phyloP scores from a whole-genome alignment of 2,797 vertebrate species.

The Anguilla pacifica region DNA sequence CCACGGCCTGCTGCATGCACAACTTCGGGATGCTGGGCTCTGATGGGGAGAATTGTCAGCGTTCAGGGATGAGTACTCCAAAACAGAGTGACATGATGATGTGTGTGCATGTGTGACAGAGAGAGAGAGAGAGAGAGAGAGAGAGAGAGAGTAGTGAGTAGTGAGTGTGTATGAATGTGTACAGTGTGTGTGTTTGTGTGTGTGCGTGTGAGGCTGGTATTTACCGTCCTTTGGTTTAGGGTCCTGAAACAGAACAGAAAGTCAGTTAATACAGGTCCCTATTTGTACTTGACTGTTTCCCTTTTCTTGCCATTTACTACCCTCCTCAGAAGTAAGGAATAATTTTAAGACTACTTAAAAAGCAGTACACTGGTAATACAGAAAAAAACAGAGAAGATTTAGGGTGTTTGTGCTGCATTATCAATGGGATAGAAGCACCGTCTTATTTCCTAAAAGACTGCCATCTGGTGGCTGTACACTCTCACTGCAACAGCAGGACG shows the following conservation, averaged over 20 bases:
- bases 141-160: neutral
- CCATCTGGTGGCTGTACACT: constrained; percentile 21
- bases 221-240: constrained; percentile 38
- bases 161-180: neutral
- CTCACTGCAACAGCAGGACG: constrained; percentile 6
- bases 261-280: neutral
- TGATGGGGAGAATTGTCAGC: constrained; percentile 31
- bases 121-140: constrained; percentile 25
- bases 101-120: constrained; percentile 38
- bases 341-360: neutral
- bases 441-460: constrained; percentile 19
- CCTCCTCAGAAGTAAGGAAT: too few species aligned
- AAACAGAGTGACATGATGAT: neutral
- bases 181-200: neutral
- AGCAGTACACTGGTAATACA: neutral
- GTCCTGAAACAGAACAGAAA: constrained; percentile 52
- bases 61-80: neutral
- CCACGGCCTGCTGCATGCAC: constrained; percentile 76
- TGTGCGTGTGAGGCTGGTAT: neutral
- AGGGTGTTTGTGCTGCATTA: neutral
- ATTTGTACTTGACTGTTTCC: too few species aligned
- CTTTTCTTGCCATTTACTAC: too few species aligned
- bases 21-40: constrained; percentile 53
- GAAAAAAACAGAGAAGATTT: neutral
- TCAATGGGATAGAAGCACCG: neutral